Evolutionary conservation across 2,113 vertebrate species (phyloP).

Genomic region (Lontra canadensis): DNA sequence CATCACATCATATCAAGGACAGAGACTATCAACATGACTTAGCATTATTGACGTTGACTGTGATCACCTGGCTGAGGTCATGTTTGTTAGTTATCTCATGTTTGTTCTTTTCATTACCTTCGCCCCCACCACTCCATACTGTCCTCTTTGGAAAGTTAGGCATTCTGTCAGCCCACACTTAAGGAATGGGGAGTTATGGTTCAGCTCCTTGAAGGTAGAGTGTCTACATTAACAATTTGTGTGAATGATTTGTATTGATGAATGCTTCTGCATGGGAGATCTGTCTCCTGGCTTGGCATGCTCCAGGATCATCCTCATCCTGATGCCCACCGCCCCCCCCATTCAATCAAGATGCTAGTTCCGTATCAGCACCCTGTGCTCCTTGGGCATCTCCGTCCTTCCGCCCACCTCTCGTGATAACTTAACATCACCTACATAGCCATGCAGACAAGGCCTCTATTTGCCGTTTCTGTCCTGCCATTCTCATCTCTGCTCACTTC

Average conservation of each 20-base stretch:
- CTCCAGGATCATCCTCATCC: neutral
- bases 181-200: neutral
- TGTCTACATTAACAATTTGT: neutral
- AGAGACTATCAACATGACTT: too few species aligned
- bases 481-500: neutral
- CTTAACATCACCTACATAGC: neutral
- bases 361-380: neutral
- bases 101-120: neutral
- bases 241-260: neutral
- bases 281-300: neutral
- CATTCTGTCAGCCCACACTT: accelerated
- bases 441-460: neutral
- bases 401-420: too few species aligned
- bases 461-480: neutral
- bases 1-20: neutral
- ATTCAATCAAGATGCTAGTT: neutral
- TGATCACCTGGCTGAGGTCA: neutral
- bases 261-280: neutral
- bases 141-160: neutral
- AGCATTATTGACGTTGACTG: neutral
- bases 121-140: neutral
- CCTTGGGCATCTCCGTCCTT: neutral
- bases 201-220: neutral
- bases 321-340: accelerated
- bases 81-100: neutral